These are phyloP conservation scores for Dreissena rostriformis DNA, from an alignment of 1,140 invertebrate species.

Conservation along the genomic window DNA sequence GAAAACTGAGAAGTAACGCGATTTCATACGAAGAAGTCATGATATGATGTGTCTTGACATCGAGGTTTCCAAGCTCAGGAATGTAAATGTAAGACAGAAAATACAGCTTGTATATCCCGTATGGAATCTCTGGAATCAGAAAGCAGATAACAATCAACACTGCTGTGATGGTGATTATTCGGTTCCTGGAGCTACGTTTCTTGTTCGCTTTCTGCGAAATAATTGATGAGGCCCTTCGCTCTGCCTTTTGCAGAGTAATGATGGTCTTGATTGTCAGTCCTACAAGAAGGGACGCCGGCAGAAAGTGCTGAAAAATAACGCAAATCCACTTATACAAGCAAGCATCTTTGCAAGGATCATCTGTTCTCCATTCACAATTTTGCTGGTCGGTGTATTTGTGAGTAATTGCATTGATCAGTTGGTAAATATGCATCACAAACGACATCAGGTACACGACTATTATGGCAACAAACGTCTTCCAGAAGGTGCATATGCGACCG, in stretches of 20 bases:
- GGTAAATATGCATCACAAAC: constrained; percentile 25
- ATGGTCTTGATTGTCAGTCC: constrained; percentile 28
- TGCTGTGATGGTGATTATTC: constrained; percentile 35
- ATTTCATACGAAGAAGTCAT: constrained; percentile 30
- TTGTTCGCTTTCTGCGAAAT: constrained; percentile 4
- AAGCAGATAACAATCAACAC: constrained; percentile 36
- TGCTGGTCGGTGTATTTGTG: constrained; percentile 7
- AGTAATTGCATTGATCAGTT: constrained; percentile 6
- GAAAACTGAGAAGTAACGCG: constrained; percentile 13
- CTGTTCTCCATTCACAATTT: constrained; percentile 23
- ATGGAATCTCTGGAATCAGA: constrained; percentile 39
- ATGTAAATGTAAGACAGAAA: not conserved
- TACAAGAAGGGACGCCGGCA: constrained; percentile 31
- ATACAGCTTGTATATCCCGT: constrained; percentile 33
- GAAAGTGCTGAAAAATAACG: constrained; percentile 23
- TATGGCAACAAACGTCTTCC: constrained; percentile 37
- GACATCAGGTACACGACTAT: constrained; percentile 6
- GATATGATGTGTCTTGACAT: not conserved
- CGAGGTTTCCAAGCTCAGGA: not conserved
- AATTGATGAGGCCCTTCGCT: constrained; percentile 1
- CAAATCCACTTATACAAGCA: constrained; percentile 49
- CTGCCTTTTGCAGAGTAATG: not conserved
- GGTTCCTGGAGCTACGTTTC: constrained; percentile 1
- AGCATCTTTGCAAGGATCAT: constrained; percentile 25
- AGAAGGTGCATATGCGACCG: constrained; percentile 31